Evolutionary conservation across 2,888 invertebrate genomes (phyloP).

Genomic region (Scaptomyza flava): DNA sequence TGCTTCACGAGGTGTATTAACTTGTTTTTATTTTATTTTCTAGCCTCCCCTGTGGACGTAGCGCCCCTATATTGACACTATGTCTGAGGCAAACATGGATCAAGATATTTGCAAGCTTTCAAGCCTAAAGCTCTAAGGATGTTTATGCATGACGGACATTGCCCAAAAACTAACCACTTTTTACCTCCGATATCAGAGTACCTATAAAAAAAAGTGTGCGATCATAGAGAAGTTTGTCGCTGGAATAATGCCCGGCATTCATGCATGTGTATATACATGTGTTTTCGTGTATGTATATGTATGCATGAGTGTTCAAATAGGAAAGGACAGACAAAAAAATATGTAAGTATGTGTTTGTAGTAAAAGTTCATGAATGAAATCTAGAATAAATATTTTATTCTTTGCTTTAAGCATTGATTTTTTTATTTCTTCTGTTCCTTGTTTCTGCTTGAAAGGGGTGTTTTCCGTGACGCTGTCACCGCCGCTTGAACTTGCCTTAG

Average conservation of each 20-base stretch:
- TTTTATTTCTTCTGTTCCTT: slow-evolving; percentile 19
- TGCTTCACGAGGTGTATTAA: no score
- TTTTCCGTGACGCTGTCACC: slow-evolving; percentile 29
- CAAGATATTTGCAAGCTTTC: no score
- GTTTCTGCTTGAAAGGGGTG: slow-evolving; percentile 29
- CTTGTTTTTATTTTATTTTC: no score
- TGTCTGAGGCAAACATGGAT: no score
- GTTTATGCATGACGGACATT: no score
- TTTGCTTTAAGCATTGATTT: slow-evolving; percentile 65
- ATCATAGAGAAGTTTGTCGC: slow-evolving; percentile 44
- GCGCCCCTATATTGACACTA: no score
- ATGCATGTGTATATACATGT: slow-evolving; percentile 10
- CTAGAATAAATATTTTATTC: slow-evolving; percentile 78
- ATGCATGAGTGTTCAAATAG: slow-evolving; percentile 20
- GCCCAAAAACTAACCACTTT: no score
- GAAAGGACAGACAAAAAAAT: not conserved
- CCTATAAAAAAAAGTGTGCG: slow-evolving; percentile 21
- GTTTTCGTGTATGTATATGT: not conserved
- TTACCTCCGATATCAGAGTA: not conserved
- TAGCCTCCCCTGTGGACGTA: no score
- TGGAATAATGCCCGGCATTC: slow-evolving; percentile 42
- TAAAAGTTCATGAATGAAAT: slow-evolving; percentile 76
- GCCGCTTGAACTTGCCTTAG: slow-evolving; percentile 29
- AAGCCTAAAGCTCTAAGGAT: no score
- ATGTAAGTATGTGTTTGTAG: slow-evolving; percentile 13